Base-by-base conservation (phyloP, 2,797 vertebrate species). In the Micromesistius poutassou region DNA sequence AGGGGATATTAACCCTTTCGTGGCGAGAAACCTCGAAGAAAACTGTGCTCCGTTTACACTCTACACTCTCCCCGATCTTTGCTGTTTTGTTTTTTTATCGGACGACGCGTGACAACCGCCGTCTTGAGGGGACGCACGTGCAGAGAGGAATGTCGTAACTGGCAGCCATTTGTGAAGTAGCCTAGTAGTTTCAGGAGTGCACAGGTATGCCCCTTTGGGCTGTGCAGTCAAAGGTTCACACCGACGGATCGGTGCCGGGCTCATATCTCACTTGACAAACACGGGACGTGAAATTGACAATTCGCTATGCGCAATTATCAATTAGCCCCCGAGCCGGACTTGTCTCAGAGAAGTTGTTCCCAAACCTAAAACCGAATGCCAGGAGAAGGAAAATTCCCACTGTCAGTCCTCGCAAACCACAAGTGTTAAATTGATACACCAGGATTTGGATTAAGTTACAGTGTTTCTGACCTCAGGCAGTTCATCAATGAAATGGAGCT, bases 91-190 rank as follows among this genome's bases (percentile, higher is more conserved):
- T 88, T 81, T 5, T 30, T 31, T 6, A 25, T 71, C 9, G 0
- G 12, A 71, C 9, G 28, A 14, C 46, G 1, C 5, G 76, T 79
- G 88, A 82, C 80, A 80, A 74, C 83, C 82, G 80, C 30, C 46
- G 78, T 90, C 83, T 87, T 86, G 80, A 73, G 82, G 87, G 86
- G 66, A 68, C 84, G 81, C 71, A 83, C 86, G 84, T 22, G 7
- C 16, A 14, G 30, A 35, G 82, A 90, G 82, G 84, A 89, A 90
- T 86, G 85, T 83, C 82, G 83, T 83, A 78, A 87, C 82, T 80
- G 84, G 82, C 84, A 89, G 82, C 88, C 91, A 90, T 90, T 89
- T 91, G 83, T 87, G 89, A 90, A 86, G 85, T 73, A 70, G 78
- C 78, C 80, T 79, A 76, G 79, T 85, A 77, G 85, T 89, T 86